A percentile compares a stretch with the other conserved stretches of the same genome.
Conservation (phyloP, 1,140 invertebrate genomes). For the Frieseomelitta varia region DNA sequence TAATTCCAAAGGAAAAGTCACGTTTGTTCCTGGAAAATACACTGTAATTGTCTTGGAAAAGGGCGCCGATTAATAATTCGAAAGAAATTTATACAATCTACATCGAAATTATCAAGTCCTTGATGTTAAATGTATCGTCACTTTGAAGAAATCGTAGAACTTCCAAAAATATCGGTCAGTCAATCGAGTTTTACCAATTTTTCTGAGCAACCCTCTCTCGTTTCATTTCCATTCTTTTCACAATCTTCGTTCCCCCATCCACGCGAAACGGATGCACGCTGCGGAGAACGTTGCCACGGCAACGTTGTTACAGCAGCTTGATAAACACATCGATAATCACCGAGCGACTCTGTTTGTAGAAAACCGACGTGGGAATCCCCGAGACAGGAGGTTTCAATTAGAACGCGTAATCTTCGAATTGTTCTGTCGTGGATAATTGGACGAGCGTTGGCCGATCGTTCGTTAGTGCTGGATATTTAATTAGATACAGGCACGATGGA, state of each 20-base stretch:
- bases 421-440: slow-evolving; percentile 23
- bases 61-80: too few relatives aligned
- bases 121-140: background rate
- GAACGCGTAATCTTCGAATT: slow-evolving; percentile 18
- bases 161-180: background rate
- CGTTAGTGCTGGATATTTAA: slow-evolving; percentile 40
- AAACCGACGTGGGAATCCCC: too few relatives aligned
- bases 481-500: slow-evolving; percentile 1
- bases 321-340: background rate
- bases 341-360: too few relatives aligned
- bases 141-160: background rate
- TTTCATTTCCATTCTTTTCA: background rate
- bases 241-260: background rate
- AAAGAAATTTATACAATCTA: too few relatives aligned
- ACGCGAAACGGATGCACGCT: background rate
- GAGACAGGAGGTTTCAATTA: background rate
- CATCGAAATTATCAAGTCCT: too few relatives aligned
- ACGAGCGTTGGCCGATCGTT: background rate
- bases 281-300: background rate
- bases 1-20: too few relatives aligned
- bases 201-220: background rate
- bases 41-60: too few relatives aligned
- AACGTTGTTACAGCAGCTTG: background rate
- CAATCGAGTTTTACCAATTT: background rate
- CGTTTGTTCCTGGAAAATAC: too few relatives aligned